Evolutionary conservation across 2,113 vertebrate species (phyloP).

Genomic region (Zootoca vivipara): DNA sequence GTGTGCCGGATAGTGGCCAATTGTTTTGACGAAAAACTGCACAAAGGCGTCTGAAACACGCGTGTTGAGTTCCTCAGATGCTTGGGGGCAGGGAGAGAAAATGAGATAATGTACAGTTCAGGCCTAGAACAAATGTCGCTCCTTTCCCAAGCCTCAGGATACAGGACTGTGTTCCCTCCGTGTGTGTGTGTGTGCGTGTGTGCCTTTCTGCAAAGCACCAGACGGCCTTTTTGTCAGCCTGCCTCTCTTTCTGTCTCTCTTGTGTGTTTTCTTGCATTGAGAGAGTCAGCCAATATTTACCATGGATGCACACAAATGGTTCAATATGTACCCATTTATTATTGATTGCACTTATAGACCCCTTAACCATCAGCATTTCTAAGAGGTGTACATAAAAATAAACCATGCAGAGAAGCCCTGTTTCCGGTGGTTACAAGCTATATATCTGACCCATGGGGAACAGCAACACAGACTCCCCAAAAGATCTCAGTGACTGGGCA

Average conservation of each 20-base stretch:
- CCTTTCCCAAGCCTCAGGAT: not conserved
- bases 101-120: fast-evolving
- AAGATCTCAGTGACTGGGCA: no score
- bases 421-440: not conserved
- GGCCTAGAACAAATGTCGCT: not conserved
- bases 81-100: conserved; percentile 64
- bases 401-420: no score
- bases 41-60: conserved; percentile 89
- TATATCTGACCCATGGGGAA: not conserved
- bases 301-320: not conserved
- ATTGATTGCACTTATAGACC: no score
- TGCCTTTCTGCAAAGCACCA: not conserved
- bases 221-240: no score
- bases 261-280: not conserved
- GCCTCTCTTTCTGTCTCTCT: no score
- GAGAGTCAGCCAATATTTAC: not conserved
- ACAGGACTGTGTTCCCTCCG: not conserved
- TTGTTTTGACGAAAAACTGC: conserved; percentile 86
- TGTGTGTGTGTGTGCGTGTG: no score
- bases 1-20: conserved; percentile 84
- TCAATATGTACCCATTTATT: no score
- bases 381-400: no score
- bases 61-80: conserved; percentile 84
- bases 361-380: no score
- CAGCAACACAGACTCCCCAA: no score